Conservation (phyloP, 2,888 invertebrate species). For the Dynastes maya region DNA sequence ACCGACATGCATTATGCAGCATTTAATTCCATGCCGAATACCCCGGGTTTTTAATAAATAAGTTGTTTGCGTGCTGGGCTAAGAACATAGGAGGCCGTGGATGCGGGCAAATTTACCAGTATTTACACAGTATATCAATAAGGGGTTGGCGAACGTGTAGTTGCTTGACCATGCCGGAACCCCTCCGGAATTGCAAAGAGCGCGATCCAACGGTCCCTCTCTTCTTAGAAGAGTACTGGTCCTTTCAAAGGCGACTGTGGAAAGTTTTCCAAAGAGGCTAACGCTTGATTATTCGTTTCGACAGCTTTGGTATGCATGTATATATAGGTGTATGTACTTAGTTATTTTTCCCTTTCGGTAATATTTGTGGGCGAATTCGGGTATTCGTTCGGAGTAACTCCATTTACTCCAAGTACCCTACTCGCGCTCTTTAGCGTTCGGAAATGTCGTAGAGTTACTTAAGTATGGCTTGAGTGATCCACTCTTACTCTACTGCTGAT, state of each 20-base stretch:
- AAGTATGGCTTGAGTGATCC: too few relatives aligned
- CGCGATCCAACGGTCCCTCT: conserved; percentile 61
- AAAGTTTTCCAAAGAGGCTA: conserved; percentile 3
- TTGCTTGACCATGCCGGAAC: conserved; percentile 65
- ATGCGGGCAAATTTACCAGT: conserved; percentile 63
- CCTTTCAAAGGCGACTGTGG: conserved; percentile 49
- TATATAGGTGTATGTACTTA: too few relatives aligned
- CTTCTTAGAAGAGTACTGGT: conserved; percentile 33
- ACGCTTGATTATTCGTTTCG: not conserved
- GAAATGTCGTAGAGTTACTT: too few relatives aligned
- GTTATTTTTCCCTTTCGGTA: too few relatives aligned
- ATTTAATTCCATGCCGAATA: conserved; percentile 48
- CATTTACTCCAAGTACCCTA: too few relatives aligned
- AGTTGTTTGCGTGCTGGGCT: conserved; percentile 51
- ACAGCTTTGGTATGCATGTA: not conserved
- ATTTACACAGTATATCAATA: conserved; percentile 72
- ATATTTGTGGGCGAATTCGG: too few relatives aligned
- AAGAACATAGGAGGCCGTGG: conserved; percentile 45
- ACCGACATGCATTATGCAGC: conserved; percentile 49
- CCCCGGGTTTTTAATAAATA: conserved; percentile 52
- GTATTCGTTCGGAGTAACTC: too few relatives aligned
- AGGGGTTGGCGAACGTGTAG: conserved; percentile 65
- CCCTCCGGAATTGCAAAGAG: conserved; percentile 68
- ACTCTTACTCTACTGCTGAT: too few relatives aligned
- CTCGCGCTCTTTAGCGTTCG: too few relatives aligned